Evolutionary conservation across 2,113 vertebrate genomes (phyloP).

Genomic region (Tricholaema leucomelas): DNA sequence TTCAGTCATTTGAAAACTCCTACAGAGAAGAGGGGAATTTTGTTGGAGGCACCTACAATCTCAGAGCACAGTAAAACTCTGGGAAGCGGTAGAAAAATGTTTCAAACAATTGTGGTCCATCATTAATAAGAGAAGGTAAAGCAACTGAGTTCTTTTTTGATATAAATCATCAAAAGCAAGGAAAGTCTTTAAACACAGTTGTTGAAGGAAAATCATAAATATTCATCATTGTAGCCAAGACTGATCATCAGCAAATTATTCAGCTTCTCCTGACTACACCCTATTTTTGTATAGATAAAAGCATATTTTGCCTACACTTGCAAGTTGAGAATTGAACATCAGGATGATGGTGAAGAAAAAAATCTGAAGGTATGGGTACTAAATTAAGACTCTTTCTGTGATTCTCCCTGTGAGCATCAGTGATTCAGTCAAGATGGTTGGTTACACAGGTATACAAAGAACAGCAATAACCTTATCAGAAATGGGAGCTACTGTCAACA

Average conservation of each 20-base stretch:
- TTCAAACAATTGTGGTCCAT: not conserved
- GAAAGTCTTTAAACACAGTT: not conserved
- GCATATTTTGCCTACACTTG: conserved; percentile 46
- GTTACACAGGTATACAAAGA: not conserved
- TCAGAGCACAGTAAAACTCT: not conserved
- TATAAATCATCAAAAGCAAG: conserved; percentile 42
- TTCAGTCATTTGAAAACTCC: not conserved
- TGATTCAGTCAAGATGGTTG: not conserved
- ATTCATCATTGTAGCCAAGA: conserved; percentile 35
- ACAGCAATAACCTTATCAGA: not conserved
- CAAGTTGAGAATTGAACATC: conserved; percentile 29
- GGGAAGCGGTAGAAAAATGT: not conserved
- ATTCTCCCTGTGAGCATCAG: not conserved
- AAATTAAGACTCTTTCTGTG: not conserved
- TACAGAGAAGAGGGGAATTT: not conserved
- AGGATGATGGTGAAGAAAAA: not conserved
- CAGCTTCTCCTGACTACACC: conserved; percentile 48
- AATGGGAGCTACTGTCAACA: not conserved
- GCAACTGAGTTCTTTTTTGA: not conserved
- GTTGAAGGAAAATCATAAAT: conserved; percentile 2
- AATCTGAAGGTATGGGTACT: not conserved
- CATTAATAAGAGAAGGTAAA: not conserved
- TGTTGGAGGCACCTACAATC: not conserved
- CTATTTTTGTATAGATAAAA: conserved; percentile 58
- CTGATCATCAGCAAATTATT: conserved; percentile 54